Evolutionary conservation across 1,140 invertebrate genomes (phyloP), one percentile per base, ranked within the genome.

Genomic region (Arctopsyche grandis): DNA sequence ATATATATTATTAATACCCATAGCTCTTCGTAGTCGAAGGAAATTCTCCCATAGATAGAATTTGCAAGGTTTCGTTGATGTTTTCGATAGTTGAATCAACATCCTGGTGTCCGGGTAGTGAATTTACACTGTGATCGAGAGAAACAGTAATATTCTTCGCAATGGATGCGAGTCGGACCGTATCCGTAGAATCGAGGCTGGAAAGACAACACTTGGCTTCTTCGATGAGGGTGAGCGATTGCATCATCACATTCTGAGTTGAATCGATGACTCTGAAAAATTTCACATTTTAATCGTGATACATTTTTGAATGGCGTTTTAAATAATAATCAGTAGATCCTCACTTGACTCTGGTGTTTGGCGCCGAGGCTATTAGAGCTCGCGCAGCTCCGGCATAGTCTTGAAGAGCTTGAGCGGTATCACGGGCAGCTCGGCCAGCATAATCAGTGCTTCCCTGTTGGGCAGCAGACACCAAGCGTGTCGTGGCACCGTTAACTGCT

Each of bases 101-200:
- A 84, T 98, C 97, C 82, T 93, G 91, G 84, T 98, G 96, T 0
- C 96, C 95, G 9, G 97, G 96, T 48, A 98, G 89, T 83, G 94
- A 95, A 79, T 93, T 94, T 5, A 98, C 91, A 1, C 93, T 93
- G 52, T 89, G 88, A 71, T 91, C 91, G 19, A 94, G 84, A 1
- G 91, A 88, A 81, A 87, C 85, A 0, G 91, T 90, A 0, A 93
- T 91, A 77, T 91, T 90, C 83, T 93, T 92, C 10, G 91, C 91
- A 24, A 93, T 92, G 73, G 90, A 88, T 29, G 90, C 89, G 7
- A 95, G 86, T 78, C 90, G 88, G 0, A 88, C 86, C 52, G 91
- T 88, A 80, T 93, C 92, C 0, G 90, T 87, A 0, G 89, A 88
- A 66, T 90, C 88, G 0, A 86, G 85, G 77, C 75, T 86, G 79